Percentiles rank a stretch among this genome's conserved stretches.
phyloP scores from a whole-genome alignment of 1,140 invertebrate genomes.

The Papilio glaucus region DNA sequence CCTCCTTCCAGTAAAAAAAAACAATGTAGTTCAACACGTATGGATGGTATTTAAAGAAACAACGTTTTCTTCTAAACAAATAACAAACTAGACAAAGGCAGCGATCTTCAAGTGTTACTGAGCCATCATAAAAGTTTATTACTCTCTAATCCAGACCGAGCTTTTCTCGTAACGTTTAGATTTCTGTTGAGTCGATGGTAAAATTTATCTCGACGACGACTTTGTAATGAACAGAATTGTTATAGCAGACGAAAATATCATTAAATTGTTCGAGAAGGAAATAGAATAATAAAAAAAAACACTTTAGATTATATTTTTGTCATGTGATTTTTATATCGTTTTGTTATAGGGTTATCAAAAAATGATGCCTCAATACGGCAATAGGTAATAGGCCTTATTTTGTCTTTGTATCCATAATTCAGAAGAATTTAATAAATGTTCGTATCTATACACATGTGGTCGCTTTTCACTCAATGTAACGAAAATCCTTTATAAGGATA shows the following conservation, averaged over 20 bases:
- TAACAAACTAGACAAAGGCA: neutral
- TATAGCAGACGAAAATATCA: conserved; percentile 6
- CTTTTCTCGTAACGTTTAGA: neutral
- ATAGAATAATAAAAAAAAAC: neutral
- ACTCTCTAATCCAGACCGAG: conserved; percentile 14
- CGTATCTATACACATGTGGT: no score
- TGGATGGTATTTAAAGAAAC: no score
- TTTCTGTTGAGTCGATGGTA: neutral
- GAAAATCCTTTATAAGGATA: no score
- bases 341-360: neutral
- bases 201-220: conserved; percentile 10
- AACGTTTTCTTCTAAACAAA: neutral
- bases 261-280: conserved; percentile 12
- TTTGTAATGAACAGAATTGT: neutral
- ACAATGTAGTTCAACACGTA: no score
- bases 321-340: no score
- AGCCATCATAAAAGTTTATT: conserved; percentile 16
- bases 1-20: no score
- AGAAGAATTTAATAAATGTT: no score
- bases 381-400: no score
- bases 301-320: neutral
- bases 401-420: no score
- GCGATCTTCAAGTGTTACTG: neutral
- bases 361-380: no score
- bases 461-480: no score